Evolutionary conservation across 2,113 vertebrate genomes (phyloP).

Genomic region (Forbesichthys agassizii): DNA sequence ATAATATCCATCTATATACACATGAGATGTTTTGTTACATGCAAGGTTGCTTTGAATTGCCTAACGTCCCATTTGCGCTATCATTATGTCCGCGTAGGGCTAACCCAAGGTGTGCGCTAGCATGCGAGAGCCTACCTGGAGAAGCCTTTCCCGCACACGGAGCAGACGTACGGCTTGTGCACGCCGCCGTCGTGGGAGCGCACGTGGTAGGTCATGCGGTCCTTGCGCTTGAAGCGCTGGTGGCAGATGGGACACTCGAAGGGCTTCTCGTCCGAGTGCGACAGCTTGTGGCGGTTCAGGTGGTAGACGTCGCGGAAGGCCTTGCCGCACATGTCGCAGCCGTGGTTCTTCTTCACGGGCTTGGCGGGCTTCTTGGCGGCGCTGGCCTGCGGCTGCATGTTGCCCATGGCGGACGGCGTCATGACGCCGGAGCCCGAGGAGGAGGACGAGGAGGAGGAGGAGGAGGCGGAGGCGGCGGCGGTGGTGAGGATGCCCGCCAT

Average conservation of each 20-base stretch:
- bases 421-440: conserved; percentile 80
- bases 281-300: conserved; percentile 98
- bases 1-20: no score
- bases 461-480: conserved; percentile 91
- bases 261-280: conserved; percentile 97
- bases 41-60: no score
- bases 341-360: conserved; percentile 98
- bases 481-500: conserved; percentile 95
- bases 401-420: conserved; percentile 39
- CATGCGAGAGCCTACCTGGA: conserved; percentile 83
- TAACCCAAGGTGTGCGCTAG: no score
- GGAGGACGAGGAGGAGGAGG: conserved; percentile 70
- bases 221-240: conserved; percentile 98
- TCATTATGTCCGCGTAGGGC: no score
- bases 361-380: conserved; percentile 93
- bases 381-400: conserved; percentile 66
- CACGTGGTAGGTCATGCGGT: conserved; percentile 99
- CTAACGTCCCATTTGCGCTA: no score
- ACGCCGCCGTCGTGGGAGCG: conserved; percentile 97
- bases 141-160: conserved; percentile 98
- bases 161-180: conserved; percentile 97
- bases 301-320: conserved; percentile 99
- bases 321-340: conserved; percentile 98
- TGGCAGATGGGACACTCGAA: conserved; percentile 98
- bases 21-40: no score